phyloP scores from a whole-genome alignment of 2,888 invertebrate genomes.

The Schizotus pectinicornis region DNA sequence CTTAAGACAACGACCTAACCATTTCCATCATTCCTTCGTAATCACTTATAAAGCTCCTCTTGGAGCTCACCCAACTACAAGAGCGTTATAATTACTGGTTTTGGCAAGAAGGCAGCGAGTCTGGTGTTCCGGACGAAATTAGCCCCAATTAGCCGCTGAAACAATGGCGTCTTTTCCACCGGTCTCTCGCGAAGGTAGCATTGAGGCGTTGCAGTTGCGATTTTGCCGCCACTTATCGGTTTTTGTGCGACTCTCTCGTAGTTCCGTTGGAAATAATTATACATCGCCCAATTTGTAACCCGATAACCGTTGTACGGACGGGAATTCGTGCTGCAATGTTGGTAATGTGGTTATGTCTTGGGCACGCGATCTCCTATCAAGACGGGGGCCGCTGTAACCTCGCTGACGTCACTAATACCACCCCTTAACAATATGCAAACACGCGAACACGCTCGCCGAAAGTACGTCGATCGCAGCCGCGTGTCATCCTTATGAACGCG shows the following conservation, averaged over 20 bases:
- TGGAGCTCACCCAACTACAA: too few species aligned
- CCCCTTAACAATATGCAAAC: conserved; percentile 26
- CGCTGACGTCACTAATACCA: conserved; percentile 28
- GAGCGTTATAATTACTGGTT: too few species aligned
- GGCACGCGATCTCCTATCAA: conserved; percentile 27
- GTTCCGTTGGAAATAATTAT: conserved; percentile 19
- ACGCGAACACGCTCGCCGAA: conserved; percentile 14
- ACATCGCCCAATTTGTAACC: conserved; percentile 25
- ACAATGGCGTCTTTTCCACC: too few species aligned
- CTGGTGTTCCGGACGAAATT: too few species aligned
- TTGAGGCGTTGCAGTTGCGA: background rate
- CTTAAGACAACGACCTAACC: too few species aligned
- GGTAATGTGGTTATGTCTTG: conserved; percentile 26
- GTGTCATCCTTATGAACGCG: conserved; percentile 3
- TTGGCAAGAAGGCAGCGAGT: too few species aligned
- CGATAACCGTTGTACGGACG: conserved; percentile 15
- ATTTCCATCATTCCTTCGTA: too few species aligned
- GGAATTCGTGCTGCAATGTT: conserved; percentile 29
- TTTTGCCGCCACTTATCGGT: conserved; percentile 3
- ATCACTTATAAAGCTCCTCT: too few species aligned
- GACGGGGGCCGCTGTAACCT: conserved; percentile 15
- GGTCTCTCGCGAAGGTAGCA: too few species aligned
- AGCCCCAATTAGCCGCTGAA: too few species aligned
- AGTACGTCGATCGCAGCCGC: background rate
- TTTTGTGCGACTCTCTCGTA: background rate